A percentile compares a stretch with the other conserved stretches of the same genome.
Conservation (phyloP, 2,113 vertebrate species). For the Cebidichthys violaceus region DNA sequence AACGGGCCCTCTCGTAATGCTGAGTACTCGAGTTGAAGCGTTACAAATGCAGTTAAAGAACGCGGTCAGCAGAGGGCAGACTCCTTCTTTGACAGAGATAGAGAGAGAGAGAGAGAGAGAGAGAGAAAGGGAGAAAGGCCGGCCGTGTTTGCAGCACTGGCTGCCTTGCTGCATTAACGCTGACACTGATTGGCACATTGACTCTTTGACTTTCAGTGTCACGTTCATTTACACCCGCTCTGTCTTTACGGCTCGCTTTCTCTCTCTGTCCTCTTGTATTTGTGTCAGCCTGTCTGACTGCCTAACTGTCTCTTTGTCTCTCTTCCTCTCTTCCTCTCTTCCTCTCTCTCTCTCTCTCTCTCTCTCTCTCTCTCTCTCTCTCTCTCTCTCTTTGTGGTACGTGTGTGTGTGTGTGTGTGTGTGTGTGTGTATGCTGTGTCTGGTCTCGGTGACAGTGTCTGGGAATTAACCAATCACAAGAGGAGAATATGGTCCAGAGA, state of each 20-base stretch:
- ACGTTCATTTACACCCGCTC: conserved; percentile 50
- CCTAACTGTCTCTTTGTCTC: conserved; percentile 13
- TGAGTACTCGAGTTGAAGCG: not conserved
- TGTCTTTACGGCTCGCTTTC: conserved; percentile 32
- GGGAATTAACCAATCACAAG: conserved; percentile 73
- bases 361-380: conserved; percentile 13
- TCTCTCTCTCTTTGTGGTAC: conserved; percentile 7
- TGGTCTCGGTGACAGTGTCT: conserved; percentile 75
- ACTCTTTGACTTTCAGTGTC: conserved; percentile 52
- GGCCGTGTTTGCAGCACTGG: not conserved
- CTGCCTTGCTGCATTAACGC: conserved; percentile 22
- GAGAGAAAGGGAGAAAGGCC: no score
- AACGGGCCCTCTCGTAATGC: not conserved
- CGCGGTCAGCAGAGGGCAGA: conserved; percentile 80
- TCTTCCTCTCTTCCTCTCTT: conserved; percentile 19
- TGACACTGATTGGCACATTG: conserved; percentile 62
- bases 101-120: no score
- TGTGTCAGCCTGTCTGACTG: conserved; percentile 18
- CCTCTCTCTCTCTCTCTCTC: conserved; percentile 16
- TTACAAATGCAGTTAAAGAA: conserved; percentile 19
- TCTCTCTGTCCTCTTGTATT: conserved; percentile 21
- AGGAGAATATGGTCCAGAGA: conserved; percentile 67
- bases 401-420: conserved; percentile 30
- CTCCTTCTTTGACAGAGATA: conserved; percentile 77
- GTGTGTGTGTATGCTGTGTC: conserved; percentile 54